Evolutionary conservation across 2,888 invertebrate genomes (phyloP).

Genomic region (Cataglyphis altisquamis): DNA sequence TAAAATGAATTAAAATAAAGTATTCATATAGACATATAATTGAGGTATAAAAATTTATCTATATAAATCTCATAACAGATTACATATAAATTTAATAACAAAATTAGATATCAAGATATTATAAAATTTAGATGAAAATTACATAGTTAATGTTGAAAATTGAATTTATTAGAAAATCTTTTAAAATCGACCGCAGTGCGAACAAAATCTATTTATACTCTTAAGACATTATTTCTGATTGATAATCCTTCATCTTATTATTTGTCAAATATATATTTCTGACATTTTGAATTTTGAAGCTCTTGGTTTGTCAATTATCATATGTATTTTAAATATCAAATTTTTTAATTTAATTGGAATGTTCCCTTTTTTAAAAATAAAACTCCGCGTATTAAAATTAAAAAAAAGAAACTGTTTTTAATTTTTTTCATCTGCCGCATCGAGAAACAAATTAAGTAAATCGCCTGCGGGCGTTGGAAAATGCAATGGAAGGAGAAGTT

Average conservation of each 20-base stretch:
- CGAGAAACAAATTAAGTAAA: conserved; percentile 46
- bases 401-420: conserved; percentile 22
- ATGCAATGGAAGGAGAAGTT: background rate
- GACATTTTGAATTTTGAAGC: background rate
- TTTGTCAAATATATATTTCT: background rate
- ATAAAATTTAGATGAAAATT: background rate
- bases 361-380: conserved; percentile 5
- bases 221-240: background rate
- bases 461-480: conserved; percentile 16
- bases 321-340: background rate
- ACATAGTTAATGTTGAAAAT: conserved; percentile 10
- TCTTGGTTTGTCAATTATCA: background rate
- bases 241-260: background rate
- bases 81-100: no score
- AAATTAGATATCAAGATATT: background rate
- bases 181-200: background rate
- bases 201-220: background rate
- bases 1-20: background rate
- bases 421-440: conserved; percentile 35
- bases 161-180: background rate
- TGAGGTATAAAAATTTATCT: background rate
- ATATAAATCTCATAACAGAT: background rate
- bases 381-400: background rate
- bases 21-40: background rate
- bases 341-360: background rate